phyloP scores from a whole-genome alignment of 1,140 invertebrate species.

The Pogonomyrmex californicus region DNA sequence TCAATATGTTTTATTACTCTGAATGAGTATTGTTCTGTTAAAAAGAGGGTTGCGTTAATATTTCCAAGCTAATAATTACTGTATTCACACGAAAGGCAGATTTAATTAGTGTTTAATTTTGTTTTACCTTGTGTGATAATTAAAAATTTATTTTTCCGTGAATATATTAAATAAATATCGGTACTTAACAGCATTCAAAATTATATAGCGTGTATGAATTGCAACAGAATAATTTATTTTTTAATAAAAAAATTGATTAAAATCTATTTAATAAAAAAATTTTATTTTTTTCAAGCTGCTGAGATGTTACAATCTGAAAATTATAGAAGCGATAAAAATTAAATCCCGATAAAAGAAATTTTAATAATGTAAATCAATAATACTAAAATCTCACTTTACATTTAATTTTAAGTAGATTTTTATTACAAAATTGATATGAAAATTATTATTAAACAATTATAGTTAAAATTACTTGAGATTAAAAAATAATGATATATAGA shows the following conservation, averaged over 20 bases:
- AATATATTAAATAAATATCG: neutral
- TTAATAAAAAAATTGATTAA: neutral
- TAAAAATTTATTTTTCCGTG: slow-evolving; percentile 50
- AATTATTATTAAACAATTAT: neutral
- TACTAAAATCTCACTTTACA: neutral
- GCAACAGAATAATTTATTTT: neutral
- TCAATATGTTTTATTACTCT: slow-evolving; percentile 15
- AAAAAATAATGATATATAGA: neutral
- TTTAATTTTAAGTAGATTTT: neutral
- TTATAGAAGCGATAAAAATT: slow-evolving; percentile 7
- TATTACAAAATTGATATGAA: neutral
- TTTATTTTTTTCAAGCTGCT: neutral
- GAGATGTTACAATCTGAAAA: neutral
- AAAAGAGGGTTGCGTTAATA: slow-evolving; percentile 31
- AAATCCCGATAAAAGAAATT: neutral
- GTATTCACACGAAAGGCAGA: slow-evolving; percentile 12
- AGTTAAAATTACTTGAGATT: neutral
- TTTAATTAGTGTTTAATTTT: slow-evolving; percentile 47
- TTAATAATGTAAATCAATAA: neutral
- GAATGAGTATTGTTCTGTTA: slow-evolving; percentile 11
- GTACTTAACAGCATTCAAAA: slow-evolving; percentile 32
- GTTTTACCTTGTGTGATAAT: slow-evolving; percentile 36
- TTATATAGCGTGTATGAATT: neutral
- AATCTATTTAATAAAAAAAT: neutral
- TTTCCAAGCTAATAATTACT: slow-evolving; percentile 53